Conservation (phyloP, 1,140 invertebrate species). For the Sesamia nonagrioides region DNA sequence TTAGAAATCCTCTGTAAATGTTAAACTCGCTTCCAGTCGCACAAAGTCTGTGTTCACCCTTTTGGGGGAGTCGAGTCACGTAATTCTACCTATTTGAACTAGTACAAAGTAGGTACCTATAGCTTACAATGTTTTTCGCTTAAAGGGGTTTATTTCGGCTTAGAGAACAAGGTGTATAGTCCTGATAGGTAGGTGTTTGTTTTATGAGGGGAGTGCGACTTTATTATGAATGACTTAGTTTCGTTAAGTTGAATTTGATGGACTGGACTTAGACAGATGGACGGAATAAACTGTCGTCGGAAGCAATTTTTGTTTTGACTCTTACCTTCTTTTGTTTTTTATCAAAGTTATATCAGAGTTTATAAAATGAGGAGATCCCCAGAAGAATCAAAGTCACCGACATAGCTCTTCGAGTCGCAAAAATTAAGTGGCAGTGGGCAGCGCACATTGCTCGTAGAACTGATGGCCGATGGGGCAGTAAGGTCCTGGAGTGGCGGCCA, state of each 20-base stretch:
- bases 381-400: too few relatives aligned
- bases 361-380: too few relatives aligned
- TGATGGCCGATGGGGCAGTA: too few relatives aligned
- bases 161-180: constrained; percentile 33
- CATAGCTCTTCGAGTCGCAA: too few relatives aligned
- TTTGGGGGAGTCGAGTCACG: constrained; percentile 50
- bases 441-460: too few relatives aligned
- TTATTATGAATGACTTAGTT: background rate
- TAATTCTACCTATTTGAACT: constrained; percentile 55
- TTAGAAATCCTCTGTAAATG: constrained; percentile 22
- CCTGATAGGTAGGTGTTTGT: background rate
- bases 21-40: constrained; percentile 35
- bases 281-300: background rate
- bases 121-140: constrained; percentile 51
- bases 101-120: constrained; percentile 49
- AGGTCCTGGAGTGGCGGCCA: too few relatives aligned
- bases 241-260: background rate
- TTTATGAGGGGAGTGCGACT: background rate
- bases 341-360: too few relatives aligned
- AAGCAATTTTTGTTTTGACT: too few relatives aligned
- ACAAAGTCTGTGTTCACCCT: constrained; percentile 25
- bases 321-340: too few relatives aligned
- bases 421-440: too few relatives aligned
- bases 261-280: background rate
- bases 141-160: constrained; percentile 55